Evolutionary conservation across 2,888 invertebrate species (phyloP), one percentile per base, ranked within the genome.

Genomic region (Melangyna quadrimaculata): DNA sequence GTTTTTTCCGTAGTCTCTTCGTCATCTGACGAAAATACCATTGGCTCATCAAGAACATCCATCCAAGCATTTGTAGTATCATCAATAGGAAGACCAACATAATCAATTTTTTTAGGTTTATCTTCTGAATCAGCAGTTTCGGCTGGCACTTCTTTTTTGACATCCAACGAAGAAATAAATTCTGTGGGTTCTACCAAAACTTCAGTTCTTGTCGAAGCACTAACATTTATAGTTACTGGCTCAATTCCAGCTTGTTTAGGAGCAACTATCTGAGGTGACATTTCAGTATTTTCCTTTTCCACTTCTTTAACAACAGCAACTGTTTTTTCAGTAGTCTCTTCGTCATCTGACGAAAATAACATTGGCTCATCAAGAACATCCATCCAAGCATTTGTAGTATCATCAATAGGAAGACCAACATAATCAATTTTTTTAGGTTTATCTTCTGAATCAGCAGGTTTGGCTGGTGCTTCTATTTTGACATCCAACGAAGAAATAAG

Each of bases 311-410:
- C n/a, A n/a, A n/a, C 24, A 7, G 24, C 19, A 45, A 29, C 17
- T 6, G 37, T 37, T 24, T 57, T 29, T 71, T 88, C 87, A 3
- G 14, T 19, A 10, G 43, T 14, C 12, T 43, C 57, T n/a, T 88
- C 89, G 57, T 91, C 91, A 6, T 91, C 91, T 57, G 90, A 91
- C 3, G 91, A 90, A 63, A 92, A 89, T 10, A 87, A 83, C 78
- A 90, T 89, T 43, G 90, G 89, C 79, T 91, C 90, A 72, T 92
- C 91, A 19, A 90, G 57, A 51, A 89, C 88, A 72, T 88, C 73
- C 88, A 92, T 89, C 89, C 91, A 91, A 3, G 89, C 70, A 65
- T 87, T 89, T 17, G 89, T 87, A 0, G 89, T 81, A 43, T 89
- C 88, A 87, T 90, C 89, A 48, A 89, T 84, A 22, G 89, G 89